Base-by-base conservation (phyloP, 2,113 vertebrate species). In the Rutilus rutilus region DNA sequence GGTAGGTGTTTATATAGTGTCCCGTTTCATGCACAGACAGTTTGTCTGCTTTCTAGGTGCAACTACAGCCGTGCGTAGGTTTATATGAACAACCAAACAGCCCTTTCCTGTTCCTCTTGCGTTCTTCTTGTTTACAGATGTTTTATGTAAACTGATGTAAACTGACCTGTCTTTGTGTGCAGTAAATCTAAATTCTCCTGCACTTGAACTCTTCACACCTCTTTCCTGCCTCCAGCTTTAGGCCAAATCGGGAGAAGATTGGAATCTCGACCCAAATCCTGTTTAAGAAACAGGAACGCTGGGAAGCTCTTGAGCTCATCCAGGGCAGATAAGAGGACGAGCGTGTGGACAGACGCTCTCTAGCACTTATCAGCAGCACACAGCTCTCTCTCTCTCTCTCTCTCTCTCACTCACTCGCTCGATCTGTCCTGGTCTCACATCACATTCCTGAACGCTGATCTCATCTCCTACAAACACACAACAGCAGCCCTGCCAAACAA, bases 311-410 rank as follows among this genome's bases (percentile, higher is more conserved):
- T 79, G 36, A 65, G 50, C 82, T 82, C 50, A 79, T 85, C 78
- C 67, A 75, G 27, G 42, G n/a, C 64, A 83, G 83, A 86, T 88
- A 84, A 71, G 78, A 78, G 80, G 45, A 52, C 0, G 84, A 69
- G 81, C 67, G 69, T 77, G 84, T 5, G 73, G 65, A 79, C 75
- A 52, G 65, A 79, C 39, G 78, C 82, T 86, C 84, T 86, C 78
- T 2, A 54, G 77, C 71, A 47, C 86, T 87, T 89, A 86, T 89
- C 88, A 75, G 50, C 47, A 25, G 4, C 47, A 82, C 50, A 50
- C 73, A 57, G 27, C 15, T 10, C 39, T 82, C 50, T 5, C 50
- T 39, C 25, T 5, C 59, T 17, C 73, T 36, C 59, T 12, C 30
- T 33, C 50, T 5, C 50, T 33, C 30, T 33, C 30, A 0, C 15